These are phyloP conservation scores for Apteryx mantelli DNA, from an alignment of 2,113 vertebrate genomes.

Conservation along the genomic window DNA sequence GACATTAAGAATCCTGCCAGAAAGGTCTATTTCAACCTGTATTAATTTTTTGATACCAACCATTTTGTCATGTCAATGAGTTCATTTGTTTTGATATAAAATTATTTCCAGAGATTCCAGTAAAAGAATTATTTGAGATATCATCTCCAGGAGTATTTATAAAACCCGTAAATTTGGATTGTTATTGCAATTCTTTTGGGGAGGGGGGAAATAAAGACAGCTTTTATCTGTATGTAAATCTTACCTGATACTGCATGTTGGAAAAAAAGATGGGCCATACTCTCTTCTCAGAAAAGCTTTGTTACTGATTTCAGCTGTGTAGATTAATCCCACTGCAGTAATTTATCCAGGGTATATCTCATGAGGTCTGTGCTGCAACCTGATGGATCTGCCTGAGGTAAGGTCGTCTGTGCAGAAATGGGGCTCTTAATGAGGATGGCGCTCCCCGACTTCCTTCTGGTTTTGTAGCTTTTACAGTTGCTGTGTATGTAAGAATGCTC, in stretches of 20 bases:
- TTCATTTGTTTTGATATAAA: conserved; percentile 23
- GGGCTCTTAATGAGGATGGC: not conserved
- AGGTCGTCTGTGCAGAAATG: not conserved
- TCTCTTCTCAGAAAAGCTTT: not conserved
- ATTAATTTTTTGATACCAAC: not conserved
- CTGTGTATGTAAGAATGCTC: not conserved
- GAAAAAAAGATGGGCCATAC: not conserved
- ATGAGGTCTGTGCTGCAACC: not conserved
- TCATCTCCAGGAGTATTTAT: not conserved
- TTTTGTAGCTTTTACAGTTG: not conserved
- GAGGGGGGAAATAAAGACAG: accelerated
- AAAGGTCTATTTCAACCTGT: not conserved
- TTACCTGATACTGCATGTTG: not conserved
- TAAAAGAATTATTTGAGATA: not conserved
- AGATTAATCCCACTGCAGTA: not conserved
- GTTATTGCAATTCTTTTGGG: not conserved
- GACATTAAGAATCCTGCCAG: not conserved
- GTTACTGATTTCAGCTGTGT: not conserved
- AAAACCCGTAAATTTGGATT: not conserved
- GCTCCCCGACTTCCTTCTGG: not conserved
- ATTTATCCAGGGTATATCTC: not conserved
- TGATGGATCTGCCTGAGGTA: not conserved
- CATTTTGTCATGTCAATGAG: not conserved
- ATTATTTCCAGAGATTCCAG: conserved; percentile 24
- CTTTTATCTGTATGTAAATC: not conserved